A percentile compares a stretch with the other conserved stretches of the same genome.
phyloP scores from a whole-genome alignment of 2,797 vertebrate species.

The Hemibagrus guttatus region DNA sequence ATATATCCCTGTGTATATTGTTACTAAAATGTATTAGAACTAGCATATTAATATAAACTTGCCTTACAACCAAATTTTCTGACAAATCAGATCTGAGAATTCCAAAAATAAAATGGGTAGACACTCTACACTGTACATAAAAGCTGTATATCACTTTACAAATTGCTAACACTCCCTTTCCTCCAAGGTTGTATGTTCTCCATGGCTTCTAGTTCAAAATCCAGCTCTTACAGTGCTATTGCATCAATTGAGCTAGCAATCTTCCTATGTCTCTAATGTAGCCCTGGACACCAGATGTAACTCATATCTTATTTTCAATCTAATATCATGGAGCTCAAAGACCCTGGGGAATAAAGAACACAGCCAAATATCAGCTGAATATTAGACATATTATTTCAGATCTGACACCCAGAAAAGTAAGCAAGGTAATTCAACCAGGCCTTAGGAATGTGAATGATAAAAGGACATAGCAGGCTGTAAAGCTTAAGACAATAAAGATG shows the following conservation, averaged over 20 bases:
- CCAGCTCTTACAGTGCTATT: neutral
- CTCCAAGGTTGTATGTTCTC: neutral
- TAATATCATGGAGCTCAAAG: conserved; percentile 8
- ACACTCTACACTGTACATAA: neutral
- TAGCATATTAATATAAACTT: neutral
- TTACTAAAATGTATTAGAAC: neutral
- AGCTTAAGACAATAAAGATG: conserved; percentile 21
- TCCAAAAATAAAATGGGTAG: neutral
- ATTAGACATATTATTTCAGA: conserved; percentile 18
- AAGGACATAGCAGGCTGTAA: conserved; percentile 16
- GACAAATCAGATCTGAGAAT: no score
- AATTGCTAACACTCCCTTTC: neutral
- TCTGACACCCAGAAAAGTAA: conserved; percentile 25
- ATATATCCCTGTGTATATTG: neutral
- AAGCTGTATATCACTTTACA: neutral
- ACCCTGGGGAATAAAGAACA: conserved; percentile 22
- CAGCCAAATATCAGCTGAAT: conserved; percentile 21
- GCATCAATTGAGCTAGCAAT: neutral
- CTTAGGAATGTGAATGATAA: conserved; percentile 4
- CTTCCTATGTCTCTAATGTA: conserved; percentile 26
- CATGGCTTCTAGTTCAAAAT: neutral
- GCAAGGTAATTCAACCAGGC: conserved; percentile 22
- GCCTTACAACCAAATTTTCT: no score
- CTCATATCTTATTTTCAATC: conserved; percentile 31
- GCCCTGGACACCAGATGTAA: conserved; percentile 35